phyloP scores from a whole-genome alignment of 1,140 invertebrate species.

The Rhopalosiphum padi region DNA sequence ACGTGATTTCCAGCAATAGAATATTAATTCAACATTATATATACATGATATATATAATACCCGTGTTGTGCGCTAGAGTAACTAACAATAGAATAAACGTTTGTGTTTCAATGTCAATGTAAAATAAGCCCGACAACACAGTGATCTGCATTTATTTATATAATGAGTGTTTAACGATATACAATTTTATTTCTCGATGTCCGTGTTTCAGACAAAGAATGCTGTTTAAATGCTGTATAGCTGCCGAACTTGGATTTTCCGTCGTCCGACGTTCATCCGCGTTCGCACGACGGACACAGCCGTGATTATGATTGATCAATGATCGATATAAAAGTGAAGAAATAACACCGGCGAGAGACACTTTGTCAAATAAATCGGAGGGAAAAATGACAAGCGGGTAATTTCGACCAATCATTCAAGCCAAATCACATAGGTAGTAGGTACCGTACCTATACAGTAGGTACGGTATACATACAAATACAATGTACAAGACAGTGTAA shows the following conservation, averaged over 20 bases:
- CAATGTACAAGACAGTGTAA: neutral
- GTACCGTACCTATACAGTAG: no score
- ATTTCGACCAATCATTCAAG: neutral
- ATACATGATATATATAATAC: neutral
- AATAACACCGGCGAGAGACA: neutral
- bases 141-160: neutral
- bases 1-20: neutral
- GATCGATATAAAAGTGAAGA: neutral
- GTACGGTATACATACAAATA: neutral
- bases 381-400: neutral
- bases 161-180: conserved; percentile 8
- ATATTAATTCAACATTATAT: neutral
- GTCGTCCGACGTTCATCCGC: neutral
- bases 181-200: neutral
- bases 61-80: neutral
- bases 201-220: neutral
- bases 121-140: conserved; percentile 13
- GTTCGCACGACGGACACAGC: neutral
- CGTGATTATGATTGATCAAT: neutral
- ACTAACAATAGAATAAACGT: conserved; percentile 16
- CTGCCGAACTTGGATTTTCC: neutral
- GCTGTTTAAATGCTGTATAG: neutral
- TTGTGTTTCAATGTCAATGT: conserved; percentile 11
- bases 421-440: neutral
- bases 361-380: neutral